Base-by-base conservation (phyloP, 2,113 vertebrate species). In the Hyperopisus bebe region DNA sequence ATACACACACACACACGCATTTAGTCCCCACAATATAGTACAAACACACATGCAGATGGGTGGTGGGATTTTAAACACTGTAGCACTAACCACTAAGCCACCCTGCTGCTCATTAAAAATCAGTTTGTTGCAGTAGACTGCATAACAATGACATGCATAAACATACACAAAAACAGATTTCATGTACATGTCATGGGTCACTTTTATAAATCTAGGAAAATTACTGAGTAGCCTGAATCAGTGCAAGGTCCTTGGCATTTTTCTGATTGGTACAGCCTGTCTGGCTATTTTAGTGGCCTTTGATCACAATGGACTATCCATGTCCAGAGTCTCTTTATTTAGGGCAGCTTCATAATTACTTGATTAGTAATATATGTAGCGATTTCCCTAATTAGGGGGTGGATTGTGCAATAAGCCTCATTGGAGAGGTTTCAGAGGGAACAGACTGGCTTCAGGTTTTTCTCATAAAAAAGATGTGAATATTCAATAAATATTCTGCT, bases 261-360 rank as follows among this genome's bases (percentile, higher is more conserved):
- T n/a, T 85, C 24, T 44, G 46, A 85, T 85, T 47, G 82, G 19
- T 85, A 19, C 46, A 35, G 19, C 15, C 84, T 48, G 19, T 5
- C n/a, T n/a, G 21, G 46, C 82, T 85, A 51, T 86, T 55, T 55
- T 13, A 86, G 47, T 86, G 85, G 48, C n/a, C 85, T 35, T 48
- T 86, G 4, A 86, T 53, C n/a, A 50, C 85, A 86, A 24, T 17
- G 85, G 24, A 35, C 24, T 10, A 86, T 50, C 48, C 82, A 44
- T 84, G 82, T 11, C 82, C 82, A 46, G 19, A 46, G 21, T 89
- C 13, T 39, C 55, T 80, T 80, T 89, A 90, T 82, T 90, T 89
- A 89, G 80, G 92, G 87, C 89, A 88, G 74, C 80, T 51, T 83
- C 7, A 88, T 87, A 55, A 92, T 42, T 46, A 44, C 82, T 84